phyloP scores from a whole-genome alignment of 2,113 vertebrate species.

The Bos indicus region DNA sequence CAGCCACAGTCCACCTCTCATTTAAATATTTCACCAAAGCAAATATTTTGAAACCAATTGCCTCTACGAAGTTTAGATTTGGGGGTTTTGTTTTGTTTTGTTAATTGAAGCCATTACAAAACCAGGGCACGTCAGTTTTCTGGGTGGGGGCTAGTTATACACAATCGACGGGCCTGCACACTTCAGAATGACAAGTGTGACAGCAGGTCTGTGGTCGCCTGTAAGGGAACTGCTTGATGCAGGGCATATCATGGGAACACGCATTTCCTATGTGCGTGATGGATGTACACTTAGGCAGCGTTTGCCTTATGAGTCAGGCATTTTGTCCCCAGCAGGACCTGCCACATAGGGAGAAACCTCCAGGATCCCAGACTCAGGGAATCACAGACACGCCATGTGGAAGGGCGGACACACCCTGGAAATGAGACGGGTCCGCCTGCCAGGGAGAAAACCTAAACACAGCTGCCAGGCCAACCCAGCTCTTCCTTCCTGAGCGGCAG shows the following conservation, averaged over 20 bases:
- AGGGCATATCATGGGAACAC: accelerated
- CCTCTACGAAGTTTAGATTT: neutral
- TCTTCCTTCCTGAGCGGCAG: accelerated
- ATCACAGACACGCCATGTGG: neutral
- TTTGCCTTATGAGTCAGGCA: neutral
- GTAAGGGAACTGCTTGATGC: accelerated
- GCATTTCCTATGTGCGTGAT: too few species aligned
- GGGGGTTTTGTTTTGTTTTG: neutral
- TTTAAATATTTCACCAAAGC: neutral
- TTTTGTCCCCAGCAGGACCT: neutral
- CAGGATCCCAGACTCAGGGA: neutral
- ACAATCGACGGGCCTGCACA: neutral
- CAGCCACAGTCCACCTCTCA: neutral
- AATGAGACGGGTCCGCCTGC: neutral
- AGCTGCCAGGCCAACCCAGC: too few species aligned
- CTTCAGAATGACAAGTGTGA: neutral
- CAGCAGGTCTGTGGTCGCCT: too few species aligned
- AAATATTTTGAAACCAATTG: neutral
- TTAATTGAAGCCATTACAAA: neutral
- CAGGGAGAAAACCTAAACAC: accelerated
- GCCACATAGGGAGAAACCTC: neutral
- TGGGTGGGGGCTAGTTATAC: accelerated
- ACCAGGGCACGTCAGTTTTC: neutral
- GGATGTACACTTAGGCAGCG: neutral
- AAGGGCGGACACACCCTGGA: neutral